These are phyloP conservation scores for Aphrophora alni DNA, from an alignment of 2,888 invertebrate species.

Conservation along the genomic window DNA sequence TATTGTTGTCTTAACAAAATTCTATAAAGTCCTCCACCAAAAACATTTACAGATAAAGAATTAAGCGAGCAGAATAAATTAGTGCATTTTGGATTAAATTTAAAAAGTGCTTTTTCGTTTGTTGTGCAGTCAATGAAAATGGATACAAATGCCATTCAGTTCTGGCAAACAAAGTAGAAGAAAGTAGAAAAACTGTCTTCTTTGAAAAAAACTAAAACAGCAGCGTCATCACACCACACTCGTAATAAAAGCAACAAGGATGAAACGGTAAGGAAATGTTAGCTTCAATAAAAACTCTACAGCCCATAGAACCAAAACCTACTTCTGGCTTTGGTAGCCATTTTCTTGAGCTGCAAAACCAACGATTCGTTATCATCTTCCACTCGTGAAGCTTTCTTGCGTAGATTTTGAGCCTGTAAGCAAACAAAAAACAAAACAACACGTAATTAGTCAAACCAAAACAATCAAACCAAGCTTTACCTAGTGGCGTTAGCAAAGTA, in stretches of 20 bases:
- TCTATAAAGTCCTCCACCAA: too few species aligned
- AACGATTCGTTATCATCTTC: conserved; percentile 98
- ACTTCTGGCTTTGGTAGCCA: conserved; percentile 87
- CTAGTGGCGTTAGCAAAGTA: conserved; percentile 55
- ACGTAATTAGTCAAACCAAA: not conserved
- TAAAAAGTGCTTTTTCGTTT: not conserved
- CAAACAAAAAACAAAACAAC: conserved; percentile 44
- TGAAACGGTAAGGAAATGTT: conserved; percentile 36
- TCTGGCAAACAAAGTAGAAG: not conserved
- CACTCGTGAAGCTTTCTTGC: conserved; percentile 88
- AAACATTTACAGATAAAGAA: not conserved
- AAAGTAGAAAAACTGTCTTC: conserved; percentile 8
- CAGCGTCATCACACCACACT: conserved; percentile 58
- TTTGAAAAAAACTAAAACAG: conserved; percentile 45
- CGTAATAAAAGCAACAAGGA: conserved; percentile 53
- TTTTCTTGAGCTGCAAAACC: conserved; percentile 94
- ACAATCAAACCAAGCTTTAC: conserved; percentile 49
- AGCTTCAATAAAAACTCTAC: conserved; percentile 25
- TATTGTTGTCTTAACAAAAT: too few species aligned
- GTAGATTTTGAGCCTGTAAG: conserved; percentile 81
- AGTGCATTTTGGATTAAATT: not conserved
- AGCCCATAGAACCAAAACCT: conserved; percentile 58
- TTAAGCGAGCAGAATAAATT: not conserved
- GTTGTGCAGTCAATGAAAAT: conserved; percentile 41
- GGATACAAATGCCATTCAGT: conserved; percentile 38